Evolutionary conservation across 2,113 vertebrate genomes (phyloP).

Genomic region (Rutilus rutilus): DNA sequence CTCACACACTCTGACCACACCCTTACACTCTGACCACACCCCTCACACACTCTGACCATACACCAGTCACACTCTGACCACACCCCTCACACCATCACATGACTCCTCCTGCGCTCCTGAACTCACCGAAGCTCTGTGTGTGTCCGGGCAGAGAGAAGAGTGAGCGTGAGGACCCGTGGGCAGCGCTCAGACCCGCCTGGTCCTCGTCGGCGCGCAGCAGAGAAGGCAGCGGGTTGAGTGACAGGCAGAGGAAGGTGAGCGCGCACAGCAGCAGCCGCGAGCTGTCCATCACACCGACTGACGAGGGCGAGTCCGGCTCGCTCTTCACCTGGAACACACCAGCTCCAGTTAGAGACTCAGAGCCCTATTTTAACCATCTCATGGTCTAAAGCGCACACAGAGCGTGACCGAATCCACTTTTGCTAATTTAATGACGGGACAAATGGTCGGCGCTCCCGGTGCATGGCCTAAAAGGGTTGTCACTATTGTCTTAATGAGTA

Average conservation of each 20-base stretch:
- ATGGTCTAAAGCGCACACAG: too few species aligned
- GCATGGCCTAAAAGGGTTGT: too few species aligned
- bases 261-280: constrained; percentile 94
- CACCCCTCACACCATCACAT: too few species aligned
- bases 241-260: constrained; percentile 94
- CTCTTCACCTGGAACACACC: constrained; percentile 84
- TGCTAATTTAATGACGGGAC: too few species aligned
- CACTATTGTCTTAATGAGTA: too few species aligned
- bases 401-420: too few species aligned
- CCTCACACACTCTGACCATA: too few species aligned
- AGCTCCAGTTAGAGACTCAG: background rate
- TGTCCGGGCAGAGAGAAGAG: constrained; percentile 81
- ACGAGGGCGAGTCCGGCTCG: constrained; percentile 90
- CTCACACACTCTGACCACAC: too few species aligned
- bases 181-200: constrained; percentile 41
- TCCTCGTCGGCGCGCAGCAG: constrained; percentile 76
- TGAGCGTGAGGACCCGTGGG: constrained; percentile 78
- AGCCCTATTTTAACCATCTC: too few species aligned
- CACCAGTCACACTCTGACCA: too few species aligned
- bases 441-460: too few species aligned
- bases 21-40: too few species aligned
- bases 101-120: background rate
- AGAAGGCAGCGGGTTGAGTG: constrained; percentile 92
- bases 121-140: constrained; percentile 76
- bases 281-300: constrained; percentile 96